These are phyloP conservation scores for Bombus pyrosoma DNA, from an alignment of 1,140 invertebrate species.

Conservation along the genomic window DNA sequence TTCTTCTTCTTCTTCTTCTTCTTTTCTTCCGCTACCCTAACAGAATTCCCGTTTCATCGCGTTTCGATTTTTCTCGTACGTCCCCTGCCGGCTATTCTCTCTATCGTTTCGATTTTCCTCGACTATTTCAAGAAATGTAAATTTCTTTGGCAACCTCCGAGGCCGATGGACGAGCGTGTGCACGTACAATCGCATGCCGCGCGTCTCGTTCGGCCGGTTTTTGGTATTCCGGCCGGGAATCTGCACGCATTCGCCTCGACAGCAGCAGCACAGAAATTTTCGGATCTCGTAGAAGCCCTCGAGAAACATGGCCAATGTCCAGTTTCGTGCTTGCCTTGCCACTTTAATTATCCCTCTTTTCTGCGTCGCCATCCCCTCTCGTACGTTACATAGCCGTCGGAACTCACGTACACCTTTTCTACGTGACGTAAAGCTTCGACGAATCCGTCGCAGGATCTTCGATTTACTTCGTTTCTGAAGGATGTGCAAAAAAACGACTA, in stretches of 20 bases:
- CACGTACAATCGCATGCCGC: constrained; percentile 38
- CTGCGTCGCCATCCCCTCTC: background rate
- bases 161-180: background rate
- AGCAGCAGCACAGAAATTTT: constrained; percentile 62
- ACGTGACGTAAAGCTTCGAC: constrained; percentile 38
- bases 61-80: constrained; percentile 15
- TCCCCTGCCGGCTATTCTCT: background rate
- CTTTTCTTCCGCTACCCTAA: too few species aligned
- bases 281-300: constrained; percentile 9
- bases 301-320: constrained; percentile 70
- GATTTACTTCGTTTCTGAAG: constrained; percentile 3
- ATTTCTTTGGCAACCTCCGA: constrained; percentile 59
- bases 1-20: background rate
- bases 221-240: constrained; percentile 60
- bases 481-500: background rate
- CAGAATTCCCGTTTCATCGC: constrained; percentile 1
- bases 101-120: constrained; percentile 47
- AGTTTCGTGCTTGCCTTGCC: constrained; percentile 68
- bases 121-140: constrained; percentile 55
- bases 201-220: constrained; percentile 33
- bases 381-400: constrained; percentile 8
- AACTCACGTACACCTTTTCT: constrained; percentile 51
- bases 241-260: constrained; percentile 53
- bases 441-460: constrained; percentile 29
- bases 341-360: constrained; percentile 73